phyloP scores from a whole-genome alignment of 2,113 vertebrate genomes.

The Trogon melanurus region DNA sequence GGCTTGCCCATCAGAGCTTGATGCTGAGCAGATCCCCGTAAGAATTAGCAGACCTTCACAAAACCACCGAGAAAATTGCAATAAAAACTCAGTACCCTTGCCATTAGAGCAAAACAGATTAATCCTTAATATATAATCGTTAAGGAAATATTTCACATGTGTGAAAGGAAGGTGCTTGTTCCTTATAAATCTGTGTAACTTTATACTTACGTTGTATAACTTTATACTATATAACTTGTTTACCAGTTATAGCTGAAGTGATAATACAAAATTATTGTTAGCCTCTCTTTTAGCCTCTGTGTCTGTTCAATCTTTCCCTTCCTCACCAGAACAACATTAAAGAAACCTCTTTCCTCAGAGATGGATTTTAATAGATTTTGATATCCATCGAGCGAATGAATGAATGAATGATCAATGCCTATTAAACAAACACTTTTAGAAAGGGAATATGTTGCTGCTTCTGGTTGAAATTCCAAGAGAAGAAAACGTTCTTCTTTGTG shows the following conservation, averaged over 20 bases:
- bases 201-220: too few species aligned
- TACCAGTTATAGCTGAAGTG: too few species aligned
- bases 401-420: neutral
- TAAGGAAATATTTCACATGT: too few species aligned
- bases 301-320: neutral
- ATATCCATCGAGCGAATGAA: neutral
- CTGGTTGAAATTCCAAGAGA: neutral
- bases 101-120: neutral
- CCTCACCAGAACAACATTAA: neutral
- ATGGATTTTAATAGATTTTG: neutral
- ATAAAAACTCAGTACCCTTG: neutral
- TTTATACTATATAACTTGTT: too few species aligned
- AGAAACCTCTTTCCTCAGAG: neutral
- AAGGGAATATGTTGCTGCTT: neutral
- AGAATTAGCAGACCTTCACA: neutral
- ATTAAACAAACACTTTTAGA: neutral
- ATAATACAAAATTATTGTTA: too few species aligned
- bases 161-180: too few species aligned
- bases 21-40: neutral
- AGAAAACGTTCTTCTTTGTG: neutral
- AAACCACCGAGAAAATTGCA: neutral
- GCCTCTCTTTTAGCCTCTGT: too few species aligned
- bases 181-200: too few species aligned
- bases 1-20: neutral
- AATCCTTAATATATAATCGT: too few species aligned